Evolutionary conservation across 2,113 vertebrate genomes (phyloP).

Genomic region (Brachypteracias leptosomus): DNA sequence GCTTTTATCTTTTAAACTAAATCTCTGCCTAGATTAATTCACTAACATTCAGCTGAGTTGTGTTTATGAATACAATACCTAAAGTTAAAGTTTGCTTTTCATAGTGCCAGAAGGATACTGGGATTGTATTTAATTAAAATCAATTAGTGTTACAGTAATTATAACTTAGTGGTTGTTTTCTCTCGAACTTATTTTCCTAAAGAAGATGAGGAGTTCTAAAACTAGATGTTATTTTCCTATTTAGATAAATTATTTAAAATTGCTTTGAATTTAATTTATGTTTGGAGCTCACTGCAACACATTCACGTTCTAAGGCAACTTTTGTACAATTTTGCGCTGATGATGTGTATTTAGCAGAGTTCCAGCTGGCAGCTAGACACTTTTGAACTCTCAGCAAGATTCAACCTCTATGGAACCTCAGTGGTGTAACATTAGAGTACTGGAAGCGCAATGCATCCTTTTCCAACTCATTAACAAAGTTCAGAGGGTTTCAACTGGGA

Average conservation of each 20-base stretch:
- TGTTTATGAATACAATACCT: not conserved
- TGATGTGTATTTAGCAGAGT: not conserved
- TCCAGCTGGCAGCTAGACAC: not conserved
- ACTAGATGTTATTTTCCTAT: not conserved
- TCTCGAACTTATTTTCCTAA: not conserved
- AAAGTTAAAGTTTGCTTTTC: not conserved
- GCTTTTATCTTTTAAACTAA: not conserved
- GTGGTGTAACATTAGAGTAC: not conserved
- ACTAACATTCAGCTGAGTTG: not conserved
- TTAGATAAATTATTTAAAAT: conserved; percentile 14
- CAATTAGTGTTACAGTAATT: not conserved
- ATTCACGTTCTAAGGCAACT: not conserved
- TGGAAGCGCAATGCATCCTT: not conserved
- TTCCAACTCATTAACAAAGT: conserved; percentile 10
- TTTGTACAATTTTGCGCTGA: not conserved
- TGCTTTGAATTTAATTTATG: not conserved
- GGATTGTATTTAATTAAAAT: not conserved
- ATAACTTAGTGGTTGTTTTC: not conserved
- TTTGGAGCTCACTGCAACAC: not conserved
- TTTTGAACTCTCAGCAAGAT: not conserved
- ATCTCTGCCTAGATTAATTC: not conserved
- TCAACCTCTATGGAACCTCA: not conserved
- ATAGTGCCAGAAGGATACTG: not conserved
- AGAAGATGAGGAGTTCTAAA: not conserved
- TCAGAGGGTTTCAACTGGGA: conserved; percentile 23